Base-by-base conservation (phyloP, 2,113 vertebrate species). In the Nansenia antarctica region DNA sequence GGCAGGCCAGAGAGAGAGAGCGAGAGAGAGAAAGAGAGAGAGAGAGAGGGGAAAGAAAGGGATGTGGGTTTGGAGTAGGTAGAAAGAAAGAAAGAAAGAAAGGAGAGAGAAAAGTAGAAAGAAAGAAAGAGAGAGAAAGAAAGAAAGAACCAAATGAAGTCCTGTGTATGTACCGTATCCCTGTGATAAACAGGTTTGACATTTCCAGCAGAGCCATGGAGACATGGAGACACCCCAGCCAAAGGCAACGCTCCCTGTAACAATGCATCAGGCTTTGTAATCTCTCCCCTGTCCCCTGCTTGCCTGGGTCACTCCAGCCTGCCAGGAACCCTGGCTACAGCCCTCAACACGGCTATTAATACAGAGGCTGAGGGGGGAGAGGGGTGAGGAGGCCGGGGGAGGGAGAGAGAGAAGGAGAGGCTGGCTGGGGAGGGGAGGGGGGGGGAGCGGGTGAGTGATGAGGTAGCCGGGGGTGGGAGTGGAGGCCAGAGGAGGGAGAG, bases 301-400 rank as follows among this genome's bases (percentile, higher is more conserved):
- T 24, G 61, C 66, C 49, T 69, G 57, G 59, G 72, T 69, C 79
- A 73, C 22, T 62, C 57, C 62, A 68, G 60, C 47, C 68, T 67
- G 61, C 57, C 65, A 22, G 34, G 62, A 74, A 63, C 76, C 69
- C 65, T 75, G 76, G 57, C 69, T 70, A 39, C 55, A 34, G 53
- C 69, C 68, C 69, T 39, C 60, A 65, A 34, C 32, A 47, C 49
- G 57, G 62, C 55, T 72, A 77, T 77, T 80, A 80, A 80, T 77
- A 80, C 61, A 80, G 70, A 22, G 32, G 58, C 63, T 31, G 34
- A 62, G 31, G 15, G 6, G n/a, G n/a, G n/a, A 30, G 26, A 59
- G n/a, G n/a, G n/a, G n/a, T n/a, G n/a, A n/a, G n/a, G 32, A 35
- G 18, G n/a, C 22, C 24, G 5, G 22, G 58, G 32, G 58, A 18